Evolutionary conservation across 92 coral and sea anemone genomes (phyloP), one percentile per base, ranked within the genome.

Genomic region (Porites lobata): DNA sequence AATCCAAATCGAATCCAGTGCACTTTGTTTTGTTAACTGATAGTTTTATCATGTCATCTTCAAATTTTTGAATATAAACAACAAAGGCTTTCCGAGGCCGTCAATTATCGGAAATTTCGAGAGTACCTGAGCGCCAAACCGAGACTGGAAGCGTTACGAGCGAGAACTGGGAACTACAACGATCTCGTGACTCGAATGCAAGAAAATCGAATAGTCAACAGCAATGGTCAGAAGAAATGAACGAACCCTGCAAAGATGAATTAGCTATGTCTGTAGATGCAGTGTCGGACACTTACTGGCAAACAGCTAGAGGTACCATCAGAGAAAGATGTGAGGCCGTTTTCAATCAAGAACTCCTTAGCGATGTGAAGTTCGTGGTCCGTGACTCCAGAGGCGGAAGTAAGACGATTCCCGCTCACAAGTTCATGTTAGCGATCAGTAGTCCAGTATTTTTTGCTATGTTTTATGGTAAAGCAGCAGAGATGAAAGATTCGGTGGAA

Each of bases 391-490:
- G 11, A 67, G 72, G 43, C 24, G 72, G 32, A 22, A 9, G 72
- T 29, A 67, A 21, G 72, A 21, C 32, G n/a, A 67, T 67, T 67
- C 47, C 72, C 9, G 50, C 72, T 21, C 72, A 67, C 24, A 67
- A 67, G 72, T 67, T 67, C 47, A 11, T 67, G 72, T 9, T 91
- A 26, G 61, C 61, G 61, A 56, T 56, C 4, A 56, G 61, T 8
- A 56, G 61, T 56, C 93, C 93, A 32, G 90, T 86, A 20, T 86
- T 86, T 78, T 86, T 8, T 58, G 90, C 90, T 18, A 90, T 56
- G 61, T 56, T 56, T 56, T 56, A 86, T 54, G 85, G 85, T 21
- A 86, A 89, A 58, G 79, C 92, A 11, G 94, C 95, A 13, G 95
- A 92, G 17, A 82, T 87, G 77, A 29, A 72, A 80, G 80, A 83